Evolutionary conservation across 2,888 invertebrate species (phyloP).

Genomic region (Chalcosyrphus nemorum): DNA sequence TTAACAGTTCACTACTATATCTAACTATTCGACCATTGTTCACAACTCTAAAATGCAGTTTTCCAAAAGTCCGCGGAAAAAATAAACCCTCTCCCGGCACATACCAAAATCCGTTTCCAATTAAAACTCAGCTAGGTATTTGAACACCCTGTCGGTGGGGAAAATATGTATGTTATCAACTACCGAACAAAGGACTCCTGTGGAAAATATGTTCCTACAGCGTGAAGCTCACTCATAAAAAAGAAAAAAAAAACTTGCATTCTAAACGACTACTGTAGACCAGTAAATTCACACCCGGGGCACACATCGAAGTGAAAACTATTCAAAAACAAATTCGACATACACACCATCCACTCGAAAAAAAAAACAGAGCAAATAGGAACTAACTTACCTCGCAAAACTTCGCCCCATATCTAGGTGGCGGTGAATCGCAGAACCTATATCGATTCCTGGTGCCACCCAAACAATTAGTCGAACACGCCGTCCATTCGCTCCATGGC

Average conservation of each 20-base stretch:
- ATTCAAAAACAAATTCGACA: background rate
- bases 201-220: constrained; percentile 9
- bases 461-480: constrained; percentile 89
- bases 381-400: constrained; percentile 91
- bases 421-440: constrained; percentile 93
- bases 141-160: background rate
- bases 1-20: too few species aligned
- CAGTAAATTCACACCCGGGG: constrained; percentile 38
- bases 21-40: background rate
- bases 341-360: background rate
- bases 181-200: background rate
- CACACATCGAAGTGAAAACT: background rate
- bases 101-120: constrained; percentile 3
- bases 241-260: background rate
- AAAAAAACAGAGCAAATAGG: too few species aligned
- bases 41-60: background rate
- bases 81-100: background rate
- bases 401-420: constrained; percentile 93
- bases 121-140: background rate
- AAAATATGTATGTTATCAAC: background rate
- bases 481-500: constrained; percentile 93
- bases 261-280: background rate
- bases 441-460: constrained; percentile 92
- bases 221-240: background rate
- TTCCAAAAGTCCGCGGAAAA: background rate